phyloP scores from a whole-genome alignment of 2,888 invertebrate species.

The Lottia scabra region DNA sequence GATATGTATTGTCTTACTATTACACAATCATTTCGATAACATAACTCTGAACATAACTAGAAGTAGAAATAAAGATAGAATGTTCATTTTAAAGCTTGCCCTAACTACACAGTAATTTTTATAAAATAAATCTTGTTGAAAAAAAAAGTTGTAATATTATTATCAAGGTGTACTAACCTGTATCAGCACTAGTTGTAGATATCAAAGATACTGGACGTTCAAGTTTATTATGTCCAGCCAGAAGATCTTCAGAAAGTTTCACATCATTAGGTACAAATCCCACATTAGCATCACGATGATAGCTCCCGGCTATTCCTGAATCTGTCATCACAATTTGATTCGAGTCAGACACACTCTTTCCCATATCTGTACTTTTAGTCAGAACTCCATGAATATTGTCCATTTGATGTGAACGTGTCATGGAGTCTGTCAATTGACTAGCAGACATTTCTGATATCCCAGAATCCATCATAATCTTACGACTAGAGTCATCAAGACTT shows the following conservation, averaged over 20 bases:
- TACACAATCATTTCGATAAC: too few relatives aligned
- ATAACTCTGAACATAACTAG: too few relatives aligned
- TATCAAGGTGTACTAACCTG: conserved; percentile 72
- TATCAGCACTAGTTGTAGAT: conserved; percentile 81
- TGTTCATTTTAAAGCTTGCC: too few relatives aligned
- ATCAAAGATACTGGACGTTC: conserved; percentile 65
- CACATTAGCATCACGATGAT: conserved; percentile 8
- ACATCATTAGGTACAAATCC: conserved; percentile 13
- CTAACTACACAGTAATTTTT: too few relatives aligned
- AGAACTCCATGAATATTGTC: conserved; percentile 14
- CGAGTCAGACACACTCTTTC: conserved; percentile 4
- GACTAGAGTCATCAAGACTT: neutral
- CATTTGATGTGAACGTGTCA: conserved; percentile 19
- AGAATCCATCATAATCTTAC: conserved; percentile 50
- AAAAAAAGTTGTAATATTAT: too few relatives aligned
- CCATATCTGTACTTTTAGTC: conserved; percentile 14
- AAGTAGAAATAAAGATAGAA: too few relatives aligned
- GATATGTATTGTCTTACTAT: too few relatives aligned
- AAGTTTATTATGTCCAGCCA: conserved; percentile 48
- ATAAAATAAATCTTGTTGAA: too few relatives aligned
- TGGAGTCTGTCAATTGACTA: conserved; percentile 20
- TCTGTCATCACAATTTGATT: conserved; percentile 26
- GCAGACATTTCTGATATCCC: conserved; percentile 36
- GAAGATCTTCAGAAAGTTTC: conserved; percentile 48
- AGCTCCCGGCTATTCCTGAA: conserved; percentile 29